Percentiles rank a stretch among this genome's conserved stretches.
Conservation (phyloP, 2,888 invertebrate genomes). For the Tuberolachnus salignus region DNA sequence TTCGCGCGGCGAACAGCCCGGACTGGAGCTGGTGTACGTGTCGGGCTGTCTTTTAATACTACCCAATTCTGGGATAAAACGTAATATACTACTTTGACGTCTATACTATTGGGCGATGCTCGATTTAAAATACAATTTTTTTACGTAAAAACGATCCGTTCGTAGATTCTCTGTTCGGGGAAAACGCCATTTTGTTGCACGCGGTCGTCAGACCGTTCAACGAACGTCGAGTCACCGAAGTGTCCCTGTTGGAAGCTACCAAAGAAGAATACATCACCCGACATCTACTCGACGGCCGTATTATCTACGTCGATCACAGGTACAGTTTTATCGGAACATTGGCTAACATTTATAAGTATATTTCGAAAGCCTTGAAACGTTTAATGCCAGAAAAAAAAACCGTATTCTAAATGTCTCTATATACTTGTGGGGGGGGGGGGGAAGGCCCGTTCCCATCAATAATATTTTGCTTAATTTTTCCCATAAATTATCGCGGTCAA, state of each 20-base stretch:
- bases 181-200: slow-evolving; percentile 61
- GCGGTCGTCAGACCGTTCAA: slow-evolving; percentile 73
- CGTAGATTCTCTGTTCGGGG: slow-evolving; percentile 32
- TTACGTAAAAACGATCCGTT: too few relatives aligned
- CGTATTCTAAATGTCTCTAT: too few relatives aligned
- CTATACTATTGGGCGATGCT: neutral
- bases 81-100: neutral
- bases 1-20: slow-evolving; percentile 64
- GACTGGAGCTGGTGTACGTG: slow-evolving; percentile 65
- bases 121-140: neutral
- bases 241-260: slow-evolving; percentile 70
- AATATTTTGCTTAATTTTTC: too few relatives aligned
- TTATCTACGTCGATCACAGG: slow-evolving; percentile 85
- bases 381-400: too few relatives aligned
- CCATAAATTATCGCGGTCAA: too few relatives aligned
- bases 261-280: slow-evolving; percentile 88
- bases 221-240: slow-evolving; percentile 73
- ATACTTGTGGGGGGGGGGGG: too few relatives aligned
- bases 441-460: too few relatives aligned
- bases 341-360: too few relatives aligned
- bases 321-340: slow-evolving; percentile 58
- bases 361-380: neutral
- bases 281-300: slow-evolving; percentile 85
- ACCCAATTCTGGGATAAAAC: slow-evolving; percentile 18
- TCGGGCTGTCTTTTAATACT: slow-evolving; percentile 63